Evolutionary conservation across 2,888 invertebrate genomes (phyloP), one percentile per base, ranked within the genome.

Genomic region (Zaprionus bogoriensis): DNA sequence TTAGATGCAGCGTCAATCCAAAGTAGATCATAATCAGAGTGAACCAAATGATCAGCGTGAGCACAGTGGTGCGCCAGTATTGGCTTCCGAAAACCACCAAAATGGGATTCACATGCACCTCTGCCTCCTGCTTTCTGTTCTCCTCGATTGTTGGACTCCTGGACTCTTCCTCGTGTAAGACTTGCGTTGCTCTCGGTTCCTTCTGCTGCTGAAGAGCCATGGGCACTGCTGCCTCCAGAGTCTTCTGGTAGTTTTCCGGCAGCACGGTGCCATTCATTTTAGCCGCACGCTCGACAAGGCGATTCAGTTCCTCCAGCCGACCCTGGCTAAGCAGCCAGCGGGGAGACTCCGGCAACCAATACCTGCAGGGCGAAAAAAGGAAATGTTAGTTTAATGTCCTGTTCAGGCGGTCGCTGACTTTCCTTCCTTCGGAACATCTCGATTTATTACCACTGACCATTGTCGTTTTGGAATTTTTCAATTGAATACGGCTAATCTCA

Each of bases 11-110:
- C 46, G 95, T 93, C n/a, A 96, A 91, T 2, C 96, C 96, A 74
- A 96, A 96, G 89, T 96, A 96, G 0, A 95, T 94, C 45, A 96
- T 93, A 62, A 96, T 95, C 88, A 95, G 93, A 23, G 94, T 92
- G 87, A 95, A 94, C 96, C 96, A 96, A 47, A 94, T 92, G 25
- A 95, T 86, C 75, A 95, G 93, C 19, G 95, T 91, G 57, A 95
- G 93, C 19, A 94, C 91, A 0, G 95, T 95, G 66, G 93, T 94
- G 82, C 93, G 94, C 71, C 94, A 91, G 79, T 95, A 92, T 64
- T 91, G 89, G 28, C 94, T 93, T 82, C 92, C 93, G 87, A 95
- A 95, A 0, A 95, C 92, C 87, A 95, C 94, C 27, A 92, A 74
- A 1, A 95, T 92, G 46, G 93, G 94, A 54, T 92, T 92, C 20